Conservation (phyloP, 2,797 vertebrate species). For the Simalia tracyae region DNA sequence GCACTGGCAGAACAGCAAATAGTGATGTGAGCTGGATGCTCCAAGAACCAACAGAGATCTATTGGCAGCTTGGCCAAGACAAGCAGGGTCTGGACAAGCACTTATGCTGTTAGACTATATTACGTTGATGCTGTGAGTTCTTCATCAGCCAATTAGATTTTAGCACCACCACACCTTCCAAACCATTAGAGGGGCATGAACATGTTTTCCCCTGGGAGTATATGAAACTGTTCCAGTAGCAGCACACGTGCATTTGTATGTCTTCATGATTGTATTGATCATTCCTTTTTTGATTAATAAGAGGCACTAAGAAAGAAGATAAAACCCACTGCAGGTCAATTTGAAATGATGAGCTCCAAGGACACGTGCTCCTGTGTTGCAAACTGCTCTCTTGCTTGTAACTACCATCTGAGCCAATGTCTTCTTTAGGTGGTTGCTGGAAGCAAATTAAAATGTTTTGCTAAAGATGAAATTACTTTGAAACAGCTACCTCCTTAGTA, state of each 20-base stretch:
- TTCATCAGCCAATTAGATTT: not conserved
- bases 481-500: not conserved
- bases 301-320: not conserved
- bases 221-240: not conserved
- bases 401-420: not conserved
- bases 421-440: not conserved
- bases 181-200: not conserved
- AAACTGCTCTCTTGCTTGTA: not conserved
- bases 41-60: not conserved
- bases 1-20: not conserved
- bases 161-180: not conserved
- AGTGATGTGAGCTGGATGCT: not conserved
- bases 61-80: not conserved
- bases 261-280: not conserved
- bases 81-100: not conserved
- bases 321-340: not conserved
- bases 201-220: not conserved
- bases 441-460: not conserved
- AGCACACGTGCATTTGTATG: not conserved
- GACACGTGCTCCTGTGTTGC: not conserved
- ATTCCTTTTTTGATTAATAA: not conserved
- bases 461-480: not conserved
- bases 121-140: not conserved
- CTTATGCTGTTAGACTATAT: not conserved
- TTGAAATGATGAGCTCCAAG: not conserved